These are phyloP conservation scores for Penaeus indicus DNA, from an alignment of 1,140 invertebrate species.

Conservation along the genomic window DNA sequence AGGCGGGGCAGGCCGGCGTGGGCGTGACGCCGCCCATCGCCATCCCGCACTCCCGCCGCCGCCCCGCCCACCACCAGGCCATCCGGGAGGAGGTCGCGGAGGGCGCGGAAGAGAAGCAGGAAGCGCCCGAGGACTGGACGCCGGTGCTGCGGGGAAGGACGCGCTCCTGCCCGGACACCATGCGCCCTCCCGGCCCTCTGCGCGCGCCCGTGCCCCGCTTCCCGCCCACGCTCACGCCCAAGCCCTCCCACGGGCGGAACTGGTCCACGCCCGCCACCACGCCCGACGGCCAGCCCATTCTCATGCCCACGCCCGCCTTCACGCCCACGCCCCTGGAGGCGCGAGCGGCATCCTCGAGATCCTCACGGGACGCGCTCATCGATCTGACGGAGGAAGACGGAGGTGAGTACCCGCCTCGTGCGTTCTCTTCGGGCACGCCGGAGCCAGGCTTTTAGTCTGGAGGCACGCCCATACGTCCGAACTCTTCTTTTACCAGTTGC, in stretches of 20 bases:
- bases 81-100: not conserved
- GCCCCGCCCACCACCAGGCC: not conserved
- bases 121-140: not conserved
- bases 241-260: constrained; percentile 6
- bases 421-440: no score
- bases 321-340: not conserved
- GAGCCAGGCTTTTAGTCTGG: no score
- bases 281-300: not conserved
- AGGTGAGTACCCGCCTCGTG: not conserved
- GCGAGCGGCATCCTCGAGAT: no score
- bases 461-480: no score
- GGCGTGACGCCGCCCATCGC: constrained; percentile 41
- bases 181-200: not conserved
- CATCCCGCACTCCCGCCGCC: constrained; percentile 24
- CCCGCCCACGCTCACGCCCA: constrained; percentile 12
- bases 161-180: constrained; percentile 23
- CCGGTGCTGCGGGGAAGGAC: not conserved
- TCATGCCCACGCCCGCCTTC: constrained; percentile 11
- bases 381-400: constrained; percentile 29
- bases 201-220: constrained; percentile 14
- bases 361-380: no score
- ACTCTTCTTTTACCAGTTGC: no score
- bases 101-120: not conserved
- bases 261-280: constrained; percentile 5
- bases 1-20: not conserved